phyloP scores from a whole-genome alignment of 1,140 invertebrate genomes.

The Berghia stephanieae region DNA sequence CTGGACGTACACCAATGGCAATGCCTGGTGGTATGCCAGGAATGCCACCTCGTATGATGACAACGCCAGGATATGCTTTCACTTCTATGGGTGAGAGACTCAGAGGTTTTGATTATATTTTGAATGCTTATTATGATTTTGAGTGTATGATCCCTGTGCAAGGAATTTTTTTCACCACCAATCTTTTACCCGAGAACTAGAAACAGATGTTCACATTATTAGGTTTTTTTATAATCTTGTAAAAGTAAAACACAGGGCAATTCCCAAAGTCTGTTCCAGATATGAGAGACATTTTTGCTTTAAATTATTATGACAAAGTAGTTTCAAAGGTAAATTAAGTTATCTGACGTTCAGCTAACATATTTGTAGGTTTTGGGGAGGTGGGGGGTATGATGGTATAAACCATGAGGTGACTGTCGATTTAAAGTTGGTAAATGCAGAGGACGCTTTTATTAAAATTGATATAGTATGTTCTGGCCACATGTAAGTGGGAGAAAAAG shows the following conservation, averaged over 20 bases:
- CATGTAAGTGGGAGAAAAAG: background rate
- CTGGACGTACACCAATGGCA: slow-evolving; percentile 60
- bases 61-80: slow-evolving; percentile 56
- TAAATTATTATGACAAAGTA: too few species aligned
- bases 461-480: background rate
- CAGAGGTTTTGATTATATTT: background rate
- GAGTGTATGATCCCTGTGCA: background rate
- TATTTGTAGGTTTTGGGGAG: too few species aligned
- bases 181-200: background rate
- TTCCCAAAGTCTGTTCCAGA: too few species aligned
- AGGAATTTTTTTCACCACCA: background rate
- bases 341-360: too few species aligned
- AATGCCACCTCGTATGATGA: slow-evolving; percentile 60
- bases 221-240: background rate
- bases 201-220: background rate
- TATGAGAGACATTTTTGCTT: too few species aligned
- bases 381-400: too few species aligned
- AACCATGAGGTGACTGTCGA: too few species aligned
- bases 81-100: slow-evolving; percentile 60
- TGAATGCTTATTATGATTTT: background rate
- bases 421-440: too few species aligned
- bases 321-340: background rate
- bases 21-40: slow-evolving; percentile 53
- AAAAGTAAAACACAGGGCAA: background rate
- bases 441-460: background rate